Base-by-base conservation (phyloP, 2,888 invertebrate genomes). In the Sminthurides aquaticus region DNA sequence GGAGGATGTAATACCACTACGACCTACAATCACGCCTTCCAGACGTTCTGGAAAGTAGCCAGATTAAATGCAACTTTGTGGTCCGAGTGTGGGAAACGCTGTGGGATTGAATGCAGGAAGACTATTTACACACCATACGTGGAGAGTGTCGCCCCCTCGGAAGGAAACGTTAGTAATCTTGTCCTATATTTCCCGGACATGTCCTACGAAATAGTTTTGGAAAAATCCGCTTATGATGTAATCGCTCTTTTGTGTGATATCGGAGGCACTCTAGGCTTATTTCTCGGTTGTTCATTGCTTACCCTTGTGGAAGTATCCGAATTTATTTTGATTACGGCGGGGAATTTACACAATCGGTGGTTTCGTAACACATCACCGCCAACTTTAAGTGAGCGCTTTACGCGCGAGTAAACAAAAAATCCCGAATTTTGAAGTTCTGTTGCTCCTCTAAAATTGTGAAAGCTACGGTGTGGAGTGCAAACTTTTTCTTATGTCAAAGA, bases 171-270 rank as follows among this genome's bases (percentile, higher is more conserved):
- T 48, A 55, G 60, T 27, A 56, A 64, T 28, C 54, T 68, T 20
- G 61, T 57, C 24, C 48, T 70, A n/a, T 70, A 70, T 57, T 70
- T 68, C 60, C 68, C 68, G 22, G 68, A 70, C 61, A 70, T 70
- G 70, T 70, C 61, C 61, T 68, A 68, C 48, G 68, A 68, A 65
- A 68, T 67, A 20, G 67, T 70, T 18, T 52, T 63, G 55, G 65
- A 68, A 29, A 68, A 70, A 29, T 63, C 57, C 48, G 66, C 68
- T n/a, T 70, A 70, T 54, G 70, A 68, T 43, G 22, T 70, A 22
- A 68, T 70, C 34, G 68, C 68, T 22, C 61, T 70, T 28, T 57
- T 70, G 15, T 70, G 68, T 64, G 70, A 70, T 48, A 61, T 70
- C 29, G 70, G 70, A 8, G 68, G 70, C 43, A 68, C 68, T 26